A percentile compares a stretch with the other conserved stretches of the same genome.
Conservation (phyloP, 2,888 invertebrate genomes). For the Melanotus villosus region DNA sequence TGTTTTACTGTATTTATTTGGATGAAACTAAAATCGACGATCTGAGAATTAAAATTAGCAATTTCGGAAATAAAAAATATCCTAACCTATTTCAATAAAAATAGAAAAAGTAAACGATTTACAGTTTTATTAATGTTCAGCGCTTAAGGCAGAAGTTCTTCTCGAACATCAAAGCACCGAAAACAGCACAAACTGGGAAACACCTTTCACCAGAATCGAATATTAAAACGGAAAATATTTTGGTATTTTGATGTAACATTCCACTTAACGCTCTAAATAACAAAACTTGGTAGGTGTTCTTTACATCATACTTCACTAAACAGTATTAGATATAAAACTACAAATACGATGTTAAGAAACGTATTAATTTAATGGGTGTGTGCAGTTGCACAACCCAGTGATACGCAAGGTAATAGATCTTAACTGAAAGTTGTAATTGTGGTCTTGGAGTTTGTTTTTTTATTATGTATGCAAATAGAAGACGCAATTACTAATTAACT, state of each 20-base stretch:
- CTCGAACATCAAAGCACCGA: neutral
- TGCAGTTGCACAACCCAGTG: no score
- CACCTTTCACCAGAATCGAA: slow-evolving; percentile 10
- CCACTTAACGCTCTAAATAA: neutral
- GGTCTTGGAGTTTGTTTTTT: neutral
- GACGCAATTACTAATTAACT: neutral
- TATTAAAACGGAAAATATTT: neutral
- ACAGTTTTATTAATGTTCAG: slow-evolving; percentile 9
- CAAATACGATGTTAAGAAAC: no score
- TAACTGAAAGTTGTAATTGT: neutral
- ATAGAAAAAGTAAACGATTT: neutral
- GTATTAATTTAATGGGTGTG: no score
- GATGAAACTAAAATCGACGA: no score
- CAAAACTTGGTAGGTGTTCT: no score
- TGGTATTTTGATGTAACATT: neutral
- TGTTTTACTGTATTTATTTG: no score
- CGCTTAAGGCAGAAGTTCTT: neutral
- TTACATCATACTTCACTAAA: no score
- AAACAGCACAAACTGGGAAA: neutral
- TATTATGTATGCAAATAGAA: neutral
- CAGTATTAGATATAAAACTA: no score
- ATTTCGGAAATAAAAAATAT: no score
- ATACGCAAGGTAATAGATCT: no score
- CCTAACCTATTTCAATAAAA: no score
- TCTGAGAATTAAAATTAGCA: no score